phyloP scores from a whole-genome alignment of 2,797 vertebrate genomes.

The Borostomias antarcticus region DNA sequence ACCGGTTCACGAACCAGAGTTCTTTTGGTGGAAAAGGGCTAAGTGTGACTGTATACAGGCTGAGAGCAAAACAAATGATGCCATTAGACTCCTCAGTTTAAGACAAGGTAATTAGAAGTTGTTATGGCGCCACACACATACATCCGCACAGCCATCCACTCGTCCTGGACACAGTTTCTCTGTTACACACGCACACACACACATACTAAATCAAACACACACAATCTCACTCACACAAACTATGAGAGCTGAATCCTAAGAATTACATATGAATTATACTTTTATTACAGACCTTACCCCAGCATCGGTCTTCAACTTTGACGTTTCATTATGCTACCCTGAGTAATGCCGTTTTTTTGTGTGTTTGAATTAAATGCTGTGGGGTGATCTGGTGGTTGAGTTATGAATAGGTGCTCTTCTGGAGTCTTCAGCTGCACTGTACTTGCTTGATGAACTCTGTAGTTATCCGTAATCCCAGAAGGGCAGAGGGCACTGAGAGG shows the following conservation, averaged over 20 bases:
- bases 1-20: no score
- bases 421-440: constrained; percentile 17
- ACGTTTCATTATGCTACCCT: constrained; percentile 52
- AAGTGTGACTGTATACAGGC: neutral
- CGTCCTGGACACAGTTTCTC: constrained; percentile 7
- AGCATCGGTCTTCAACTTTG: constrained; percentile 36
- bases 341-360: constrained; percentile 53
- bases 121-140: constrained; percentile 7
- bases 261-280: constrained; percentile 26
- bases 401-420: constrained; percentile 37
- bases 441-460: constrained; percentile 4
- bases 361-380: constrained; percentile 48
- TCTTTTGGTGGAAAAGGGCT: no score
- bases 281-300: constrained; percentile 27
- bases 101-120: constrained; percentile 16
- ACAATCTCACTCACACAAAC: neutral
- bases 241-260: constrained; percentile 4
- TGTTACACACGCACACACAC: neutral
- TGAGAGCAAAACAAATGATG: constrained; percentile 26
- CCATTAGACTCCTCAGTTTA: constrained; percentile 28
- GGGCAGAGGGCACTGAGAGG: constrained; percentile 9
- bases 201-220: neutral
- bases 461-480: constrained; percentile 9
- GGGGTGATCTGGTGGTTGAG: constrained; percentile 41
- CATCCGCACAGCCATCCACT: constrained; percentile 15